Evolutionary conservation across 1,140 invertebrate genomes (phyloP), one percentile per base, ranked within the genome.

Genomic region (Apocrypta bakeri): DNA sequence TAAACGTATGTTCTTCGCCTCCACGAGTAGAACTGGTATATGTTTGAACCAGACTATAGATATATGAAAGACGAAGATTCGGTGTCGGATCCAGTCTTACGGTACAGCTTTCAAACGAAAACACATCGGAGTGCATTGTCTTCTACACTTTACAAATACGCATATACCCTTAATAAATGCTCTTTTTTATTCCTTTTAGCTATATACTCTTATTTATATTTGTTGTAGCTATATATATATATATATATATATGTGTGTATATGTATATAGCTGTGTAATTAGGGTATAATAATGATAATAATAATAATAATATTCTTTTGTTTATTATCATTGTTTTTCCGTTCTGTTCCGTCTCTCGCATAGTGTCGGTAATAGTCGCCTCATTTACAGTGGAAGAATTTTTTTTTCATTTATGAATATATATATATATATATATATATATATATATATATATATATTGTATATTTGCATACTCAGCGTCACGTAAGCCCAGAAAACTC

Each of bases 51-150:
- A 56, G 21, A 6, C 56, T 2, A 37, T 27, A 76, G 7, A 64
- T 29, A 76, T 76, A 76, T 76, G 56, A 76, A 76, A 76, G 29
- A 64, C 40, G 74, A 76, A 76, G 74, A 63, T 76, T 63, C 24
- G 9, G 6, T 76, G 25, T 21, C 31, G 74, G 74, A 64, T 71
- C 68, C 68, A 71, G 68, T 71, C 68, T 71, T 71, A 71, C 68
- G 68, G 63, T 74, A 17, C 17, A 64, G 56, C 56, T 56, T 76
- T 76, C 56, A 76, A 76, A 64, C 7, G 24, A 76, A 64, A 76
- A 64, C 29, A 76, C 4, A n/a, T 63, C 56, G 74, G 74, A 76
- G 74, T 76, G 74, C 74, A 61, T 81, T 29, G 40, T 14, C 29
- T 63, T 74, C 69, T 29, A 56, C 17, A 6, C 48, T 56, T 56